A percentile compares a stretch with the other conserved stretches of the same genome.
Evolutionary conservation across 2,797 vertebrate species (phyloP).

Genomic region (Sebastes diaconus): DNA sequence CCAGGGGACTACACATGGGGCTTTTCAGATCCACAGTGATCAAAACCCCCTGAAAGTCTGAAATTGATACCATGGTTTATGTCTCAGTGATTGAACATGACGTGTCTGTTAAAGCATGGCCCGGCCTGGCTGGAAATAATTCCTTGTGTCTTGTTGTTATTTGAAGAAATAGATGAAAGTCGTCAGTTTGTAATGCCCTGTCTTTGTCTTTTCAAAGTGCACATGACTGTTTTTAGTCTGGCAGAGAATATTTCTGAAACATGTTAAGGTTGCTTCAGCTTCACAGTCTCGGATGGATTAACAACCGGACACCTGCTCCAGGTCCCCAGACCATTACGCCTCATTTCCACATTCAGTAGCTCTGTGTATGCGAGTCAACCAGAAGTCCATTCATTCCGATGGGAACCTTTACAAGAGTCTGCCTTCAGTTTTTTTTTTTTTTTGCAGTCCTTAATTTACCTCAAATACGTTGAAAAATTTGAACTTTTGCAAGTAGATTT

Average conservation of each 20-base stretch:
- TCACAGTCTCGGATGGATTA: not conserved
- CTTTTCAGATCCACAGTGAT: constrained; percentile 30
- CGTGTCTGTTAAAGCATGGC: constrained; percentile 15
- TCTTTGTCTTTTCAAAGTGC: not conserved
- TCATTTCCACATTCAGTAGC: not conserved
- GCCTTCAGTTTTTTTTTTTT: not conserved
- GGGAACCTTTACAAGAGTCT: not conserved
- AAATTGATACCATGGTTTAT: constrained; percentile 48
- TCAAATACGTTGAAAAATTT: not conserved
- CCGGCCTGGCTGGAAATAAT: not conserved
- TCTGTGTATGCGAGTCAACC: not conserved
- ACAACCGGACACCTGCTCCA: not conserved
- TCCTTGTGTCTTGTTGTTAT: not conserved
- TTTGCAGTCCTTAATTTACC: not conserved
- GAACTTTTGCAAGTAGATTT: not conserved
- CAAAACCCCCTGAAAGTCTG: constrained; percentile 24
- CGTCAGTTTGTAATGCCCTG: not conserved
- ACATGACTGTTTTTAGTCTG: not conserved
- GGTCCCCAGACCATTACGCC: not conserved
- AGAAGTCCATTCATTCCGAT: not conserved
- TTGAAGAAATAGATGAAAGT: not conserved
- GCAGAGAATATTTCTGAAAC: not conserved
- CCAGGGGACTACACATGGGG: constrained; percentile 9
- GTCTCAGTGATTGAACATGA: constrained; percentile 16
- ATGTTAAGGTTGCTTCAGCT: not conserved